Base-by-base conservation (phyloP, 2,797 vertebrate species). In the Typhlichthys subterraneus region DNA sequence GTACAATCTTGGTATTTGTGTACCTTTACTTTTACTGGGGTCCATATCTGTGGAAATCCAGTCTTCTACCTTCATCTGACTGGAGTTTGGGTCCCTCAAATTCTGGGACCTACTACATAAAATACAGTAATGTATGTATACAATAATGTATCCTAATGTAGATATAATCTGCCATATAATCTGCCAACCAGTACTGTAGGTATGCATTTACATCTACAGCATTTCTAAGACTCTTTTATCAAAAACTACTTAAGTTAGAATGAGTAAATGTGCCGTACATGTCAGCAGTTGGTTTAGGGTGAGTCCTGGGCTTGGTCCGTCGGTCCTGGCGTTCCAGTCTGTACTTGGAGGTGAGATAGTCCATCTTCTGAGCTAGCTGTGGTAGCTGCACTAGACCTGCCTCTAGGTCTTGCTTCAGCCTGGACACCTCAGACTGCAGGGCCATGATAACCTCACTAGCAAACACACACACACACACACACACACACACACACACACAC, bases 1-100 rank as follows among this genome's bases (percentile, higher is more conserved):
- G 23, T 29, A 29, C 23, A 29, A 29, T 29, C 23, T 29, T 29
- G 23, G 23, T 29, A 29, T 29, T 42, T 17, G 15, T 15, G n/a
- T 63, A 93, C 91, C 84, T 89, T 81, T 89, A 59, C 65, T 89
- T 19, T 67, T 87, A 62, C 84, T 88, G 57, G 58, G 77, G 50
- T 90, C 87, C 75, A 88, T 82, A 73, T 91, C 88, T 69, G 88
- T 85, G 14, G 90, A 89, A 63, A 89, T 92, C 90, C 92, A 91
- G 80, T 93, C 88, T 0, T 92, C 86, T 61, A 72, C 69, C 61
- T 11, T 86, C 56, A 71, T 29, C 63, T 72, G 64, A 71, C 65
- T 79, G 14, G 79, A 70, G 14, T 31, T 72, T 31, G 65, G 23
- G 46, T 69, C 38, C 49, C 15, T 80, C 56, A 60, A 9, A 65